These are phyloP conservation scores for Zosterops hypoxanthus DNA, from an alignment of 2,113 vertebrate species.

Conservation along the genomic window DNA sequence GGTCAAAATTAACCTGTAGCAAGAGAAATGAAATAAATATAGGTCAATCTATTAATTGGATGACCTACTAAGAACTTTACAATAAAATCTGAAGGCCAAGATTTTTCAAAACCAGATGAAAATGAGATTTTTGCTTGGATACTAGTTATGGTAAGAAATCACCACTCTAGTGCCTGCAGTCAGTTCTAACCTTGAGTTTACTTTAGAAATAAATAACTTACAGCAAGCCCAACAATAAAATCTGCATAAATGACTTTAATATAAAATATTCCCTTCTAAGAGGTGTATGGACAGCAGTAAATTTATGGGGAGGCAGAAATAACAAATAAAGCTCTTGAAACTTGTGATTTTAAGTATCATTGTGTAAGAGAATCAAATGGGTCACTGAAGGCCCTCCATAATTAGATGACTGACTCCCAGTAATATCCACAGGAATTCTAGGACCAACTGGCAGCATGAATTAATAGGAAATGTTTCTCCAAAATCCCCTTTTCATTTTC, in stretches of 20 bases:
- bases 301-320: neutral
- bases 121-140: constrained; percentile 4
- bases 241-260: neutral
- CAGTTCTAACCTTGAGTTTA: constrained; percentile 63
- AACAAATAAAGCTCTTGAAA: neutral
- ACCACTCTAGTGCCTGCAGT: constrained; percentile 4
- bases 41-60: constrained; percentile 1
- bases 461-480: constrained; percentile 50
- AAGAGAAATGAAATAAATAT: constrained; percentile 30
- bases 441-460: neutral
- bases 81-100: neutral
- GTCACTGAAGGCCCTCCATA: constrained; percentile 33
- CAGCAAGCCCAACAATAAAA: constrained; percentile 42
- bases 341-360: neutral
- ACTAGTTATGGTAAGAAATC: constrained; percentile 12
- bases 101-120: neutral
- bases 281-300: neutral
- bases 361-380: neutral
- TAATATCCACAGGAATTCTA: constrained; percentile 56
- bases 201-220: constrained; percentile 44
- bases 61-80: neutral
- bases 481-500: constrained; percentile 55
- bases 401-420: constrained; percentile 25
- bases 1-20: constrained; percentile 50
- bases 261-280: constrained; percentile 2